These are phyloP conservation scores for Serrognathus titanus DNA, from an alignment of 2,888 invertebrate species.

Conservation along the genomic window DNA sequence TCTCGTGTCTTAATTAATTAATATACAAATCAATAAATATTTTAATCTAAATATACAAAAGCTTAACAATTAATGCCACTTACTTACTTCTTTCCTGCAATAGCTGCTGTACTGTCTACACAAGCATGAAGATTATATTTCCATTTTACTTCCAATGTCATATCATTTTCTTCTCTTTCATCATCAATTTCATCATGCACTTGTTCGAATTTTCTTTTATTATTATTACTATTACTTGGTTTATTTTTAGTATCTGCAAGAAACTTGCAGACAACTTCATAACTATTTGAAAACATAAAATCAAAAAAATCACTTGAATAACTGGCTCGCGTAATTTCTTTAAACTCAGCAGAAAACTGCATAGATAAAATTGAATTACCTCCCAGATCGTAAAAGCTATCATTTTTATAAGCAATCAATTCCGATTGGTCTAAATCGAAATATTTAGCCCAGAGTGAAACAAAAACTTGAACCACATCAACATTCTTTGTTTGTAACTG, in stretches of 20 bases:
- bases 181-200: background rate
- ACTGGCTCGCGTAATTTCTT: conserved; percentile 46
- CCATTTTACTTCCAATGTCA: conserved; percentile 45
- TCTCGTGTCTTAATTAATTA: too few relatives aligned
- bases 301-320: conserved; percentile 53
- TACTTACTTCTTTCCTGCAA: conserved; percentile 41
- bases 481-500: background rate
- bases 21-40: too few relatives aligned
- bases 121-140: conserved; percentile 70
- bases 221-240: conserved; percentile 35
- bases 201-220: conserved; percentile 29
- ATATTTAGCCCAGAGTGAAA: conserved; percentile 34
- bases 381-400: conserved; percentile 60
- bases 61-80: background rate
- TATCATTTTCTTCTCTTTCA: background rate
- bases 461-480: too few relatives aligned
- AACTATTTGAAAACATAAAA: conserved; percentile 52
- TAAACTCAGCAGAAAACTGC: conserved; percentile 59
- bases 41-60: too few relatives aligned
- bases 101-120: conserved; percentile 73
- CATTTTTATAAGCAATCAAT: conserved; percentile 21
- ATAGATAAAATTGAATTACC: conserved; percentile 71
- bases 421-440: conserved; percentile 19
- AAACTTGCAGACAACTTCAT: conserved; percentile 40
- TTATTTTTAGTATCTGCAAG: conserved; percentile 35